These are phyloP conservation scores for Drosophila recens DNA, from an alignment of 2,888 invertebrate species.

Conservation along the genomic window DNA sequence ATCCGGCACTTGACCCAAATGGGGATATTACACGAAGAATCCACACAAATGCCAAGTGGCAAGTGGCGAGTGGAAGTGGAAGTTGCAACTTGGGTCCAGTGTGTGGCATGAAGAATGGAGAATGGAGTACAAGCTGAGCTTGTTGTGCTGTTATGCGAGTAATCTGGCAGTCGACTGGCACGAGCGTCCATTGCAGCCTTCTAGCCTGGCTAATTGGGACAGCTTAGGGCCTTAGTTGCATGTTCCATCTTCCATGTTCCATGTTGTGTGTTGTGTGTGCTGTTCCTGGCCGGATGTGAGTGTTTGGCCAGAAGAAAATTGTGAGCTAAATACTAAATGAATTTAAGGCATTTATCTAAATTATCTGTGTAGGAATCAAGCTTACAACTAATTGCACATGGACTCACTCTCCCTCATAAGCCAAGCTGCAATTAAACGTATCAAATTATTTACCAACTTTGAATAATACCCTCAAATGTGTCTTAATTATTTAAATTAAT, in stretches of 20 bases:
- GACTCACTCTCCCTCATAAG: slow-evolving; percentile 3
- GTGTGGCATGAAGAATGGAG: slow-evolving; percentile 15
- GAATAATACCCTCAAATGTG: background rate
- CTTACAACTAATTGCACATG: slow-evolving; percentile 34
- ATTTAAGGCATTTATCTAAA: slow-evolving; percentile 58
- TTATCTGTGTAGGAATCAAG: slow-evolving; percentile 39
- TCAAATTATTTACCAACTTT: slow-evolving; percentile 20
- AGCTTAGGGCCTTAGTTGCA: slow-evolving; percentile 47
- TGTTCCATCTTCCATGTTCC: background rate
- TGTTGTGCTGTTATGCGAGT: slow-evolving; percentile 27
- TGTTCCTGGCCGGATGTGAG: slow-evolving; percentile 36
- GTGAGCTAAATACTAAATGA: slow-evolving; percentile 54
- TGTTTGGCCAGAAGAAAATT: slow-evolving; percentile 51
- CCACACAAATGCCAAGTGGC: slow-evolving; percentile 43
- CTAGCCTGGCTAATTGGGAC: slow-evolving; percentile 67
- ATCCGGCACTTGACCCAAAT: slow-evolving; percentile 50
- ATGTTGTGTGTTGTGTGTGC: slow-evolving; percentile 6
- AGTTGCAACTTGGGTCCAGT: slow-evolving; percentile 27
- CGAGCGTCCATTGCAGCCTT: slow-evolving; percentile 42
- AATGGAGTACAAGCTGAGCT: background rate
- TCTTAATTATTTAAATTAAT: background rate
- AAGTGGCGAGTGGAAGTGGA: slow-evolving; percentile 12
- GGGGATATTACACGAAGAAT: slow-evolving; percentile 35
- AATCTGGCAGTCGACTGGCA: slow-evolving; percentile 47
- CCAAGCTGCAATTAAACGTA: slow-evolving; percentile 11